Evolutionary conservation across 1,140 invertebrate genomes (phyloP), one percentile per base, ranked within the genome.

Genomic region (Magallana gigas): DNA sequence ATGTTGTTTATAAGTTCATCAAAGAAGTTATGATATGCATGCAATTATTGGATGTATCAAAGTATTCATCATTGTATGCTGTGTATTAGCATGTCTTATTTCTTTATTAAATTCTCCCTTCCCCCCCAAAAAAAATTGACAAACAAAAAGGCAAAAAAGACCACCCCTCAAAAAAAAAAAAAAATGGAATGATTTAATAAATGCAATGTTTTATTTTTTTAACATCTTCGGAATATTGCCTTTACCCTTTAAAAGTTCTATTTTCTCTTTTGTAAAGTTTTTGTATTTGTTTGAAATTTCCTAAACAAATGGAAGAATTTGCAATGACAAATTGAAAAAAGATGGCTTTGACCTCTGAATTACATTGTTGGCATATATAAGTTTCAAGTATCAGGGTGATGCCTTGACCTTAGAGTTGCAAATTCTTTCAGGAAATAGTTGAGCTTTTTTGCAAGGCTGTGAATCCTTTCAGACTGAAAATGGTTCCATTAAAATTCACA

Each of bases 381-480:
- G 36, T 48, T 1, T 48, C 5, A 48, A 2, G 36, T 48, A 48
- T 48, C 36, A 48, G 36, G 36, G 36, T 5, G 36, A 48, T 48
- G 36, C 36, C 36, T 48, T 48, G 36, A 48, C 36, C 36, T 48
- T 48, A 48, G 1, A 29, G 68, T 76, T 76, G 23, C 68, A 29
- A 76, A 76, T 76, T 76, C 18, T 76, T 76, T 76, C 68, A 76
- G 23, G 23, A 12, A 29, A 64, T 16, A 76, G 12, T 76, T 76
- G 68, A 29, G 68, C 68, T 76, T 76, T 76, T 11, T 76, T 18
- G 23, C 36, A 29, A 76, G 3, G 23, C 68, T 76, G 23, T 36
- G 7, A 3, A 29, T 76, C 68, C 64, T 71, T 3, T 71, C 9
- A 11, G 18, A 11, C 68, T 36, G 29, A 29, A 12, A 4, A 18